phyloP scores from a whole-genome alignment of 2,888 invertebrate genomes.

The Brachypterus glaber region DNA sequence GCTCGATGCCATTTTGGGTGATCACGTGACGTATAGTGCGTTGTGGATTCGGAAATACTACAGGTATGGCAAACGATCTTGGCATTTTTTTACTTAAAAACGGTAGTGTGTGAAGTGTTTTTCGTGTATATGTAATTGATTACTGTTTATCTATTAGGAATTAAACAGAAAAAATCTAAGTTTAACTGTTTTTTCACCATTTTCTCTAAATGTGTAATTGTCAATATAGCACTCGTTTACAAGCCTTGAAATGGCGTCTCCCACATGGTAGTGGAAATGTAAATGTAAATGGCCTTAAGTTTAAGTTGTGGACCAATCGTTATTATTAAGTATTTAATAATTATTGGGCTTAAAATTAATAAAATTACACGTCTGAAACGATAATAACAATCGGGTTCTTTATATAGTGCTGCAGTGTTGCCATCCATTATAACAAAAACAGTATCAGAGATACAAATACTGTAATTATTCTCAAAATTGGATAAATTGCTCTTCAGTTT shows the following conservation, averaged over 20 bases:
- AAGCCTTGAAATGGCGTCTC: slow-evolving; percentile 65
- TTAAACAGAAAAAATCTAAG: slow-evolving; percentile 4
- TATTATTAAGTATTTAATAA: too few species aligned
- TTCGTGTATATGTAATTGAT: too few species aligned
- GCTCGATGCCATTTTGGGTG: slow-evolving; percentile 24
- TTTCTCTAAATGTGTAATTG: slow-evolving; percentile 30
- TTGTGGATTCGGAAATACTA: slow-evolving; percentile 34
- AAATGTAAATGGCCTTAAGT: too few species aligned
- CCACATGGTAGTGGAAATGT: slow-evolving; percentile 53
- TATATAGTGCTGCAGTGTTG: slow-evolving; percentile 25
- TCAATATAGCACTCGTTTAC: slow-evolving; percentile 52
- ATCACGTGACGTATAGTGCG: slow-evolving; percentile 40
- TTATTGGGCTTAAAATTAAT: too few species aligned
- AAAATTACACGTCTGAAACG: too few species aligned
- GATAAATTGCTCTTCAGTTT: slow-evolving; percentile 1
- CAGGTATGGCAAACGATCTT: slow-evolving; percentile 39
- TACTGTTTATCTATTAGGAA: too few species aligned
- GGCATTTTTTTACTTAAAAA: slow-evolving; percentile 26
- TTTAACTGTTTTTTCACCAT: too few species aligned
- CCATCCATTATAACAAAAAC: too few species aligned
- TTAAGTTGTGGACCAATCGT: too few species aligned
- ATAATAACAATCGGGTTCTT: slow-evolving; percentile 15
- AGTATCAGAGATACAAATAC: slow-evolving; percentile 18
- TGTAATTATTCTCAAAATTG: slow-evolving; percentile 4
- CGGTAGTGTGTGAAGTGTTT: slow-evolving; percentile 9